Conservation (phyloP, 1,140 invertebrate species). For the Oppia nitens region DNA sequence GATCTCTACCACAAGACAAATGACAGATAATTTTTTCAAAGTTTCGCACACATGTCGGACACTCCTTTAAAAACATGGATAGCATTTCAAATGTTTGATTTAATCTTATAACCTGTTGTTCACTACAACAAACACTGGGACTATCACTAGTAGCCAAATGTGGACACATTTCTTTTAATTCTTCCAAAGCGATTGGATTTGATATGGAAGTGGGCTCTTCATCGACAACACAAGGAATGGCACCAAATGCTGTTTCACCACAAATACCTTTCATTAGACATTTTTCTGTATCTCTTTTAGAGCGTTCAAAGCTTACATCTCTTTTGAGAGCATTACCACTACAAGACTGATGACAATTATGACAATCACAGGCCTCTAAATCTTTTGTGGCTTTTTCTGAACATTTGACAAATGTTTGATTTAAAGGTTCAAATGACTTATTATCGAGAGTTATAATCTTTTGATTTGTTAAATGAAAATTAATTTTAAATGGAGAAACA, state of each 20-base stretch:
- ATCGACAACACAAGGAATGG: not conserved
- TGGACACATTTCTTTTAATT: conserved; percentile 7
- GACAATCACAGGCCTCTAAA: not conserved
- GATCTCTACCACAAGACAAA: not conserved
- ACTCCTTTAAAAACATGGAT: not conserved
- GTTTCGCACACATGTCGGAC: not conserved
- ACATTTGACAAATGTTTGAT: not conserved
- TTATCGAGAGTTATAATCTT: not conserved
- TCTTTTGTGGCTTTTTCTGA: not conserved
- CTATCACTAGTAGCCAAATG: not conserved
- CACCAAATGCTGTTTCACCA: not conserved
- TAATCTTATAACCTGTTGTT: not conserved
- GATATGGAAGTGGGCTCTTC: not conserved
- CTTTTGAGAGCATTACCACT: not conserved
- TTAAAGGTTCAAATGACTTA: not conserved
- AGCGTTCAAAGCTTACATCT: too few species aligned
- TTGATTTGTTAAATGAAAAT: not conserved
- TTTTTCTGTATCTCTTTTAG: not conserved
- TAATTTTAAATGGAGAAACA: not conserved
- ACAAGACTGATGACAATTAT: not conserved
- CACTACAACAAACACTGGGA: conserved; percentile 2
- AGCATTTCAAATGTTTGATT: conserved; percentile 1
- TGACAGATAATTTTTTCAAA: not conserved
- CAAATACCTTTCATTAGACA: conserved; percentile 6
- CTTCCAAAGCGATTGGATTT: not conserved